Percentiles rank a stretch among this genome's conserved stretches.
phyloP scores from a whole-genome alignment of 92 coral and sea anemone genomes.

The Epizoanthus scotinus region DNA sequence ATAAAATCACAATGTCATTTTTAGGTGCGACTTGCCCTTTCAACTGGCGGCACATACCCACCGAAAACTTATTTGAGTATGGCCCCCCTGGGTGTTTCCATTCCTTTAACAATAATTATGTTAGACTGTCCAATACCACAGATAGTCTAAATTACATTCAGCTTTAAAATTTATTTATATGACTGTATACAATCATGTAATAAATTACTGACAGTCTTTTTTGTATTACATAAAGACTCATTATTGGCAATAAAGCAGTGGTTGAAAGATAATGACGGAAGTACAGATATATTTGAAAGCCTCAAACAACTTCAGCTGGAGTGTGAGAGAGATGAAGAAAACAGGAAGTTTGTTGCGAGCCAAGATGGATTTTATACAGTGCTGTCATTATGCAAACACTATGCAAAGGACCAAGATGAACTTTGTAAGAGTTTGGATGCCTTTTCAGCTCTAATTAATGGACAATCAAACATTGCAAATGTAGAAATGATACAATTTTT shows the following conservation, averaged over 20 bases:
- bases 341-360: slow-evolving; percentile 79
- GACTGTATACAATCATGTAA: no score
- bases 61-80: no score
- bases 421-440: slow-evolving; percentile 65
- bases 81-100: no score
- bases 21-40: no score
- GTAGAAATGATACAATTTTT: slow-evolving; percentile 58
- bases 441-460: slow-evolving; percentile 58
- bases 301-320: slow-evolving; percentile 52
- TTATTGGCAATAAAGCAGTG: slow-evolving; percentile 57
- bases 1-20: no score
- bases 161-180: no score
- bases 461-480: slow-evolving; percentile 68
- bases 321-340: slow-evolving; percentile 65
- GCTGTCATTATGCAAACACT: slow-evolving; percentile 56
- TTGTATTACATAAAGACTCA: slow-evolving; percentile 46
- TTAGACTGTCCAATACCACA: no score
- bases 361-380: slow-evolving; percentile 60
- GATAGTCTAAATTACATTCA: no score
- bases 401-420: slow-evolving; percentile 36
- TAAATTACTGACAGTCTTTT: not conserved
- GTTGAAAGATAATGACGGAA: slow-evolving; percentile 36
- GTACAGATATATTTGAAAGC: slow-evolving; percentile 42
- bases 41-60: no score
- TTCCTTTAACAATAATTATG: no score